Conservation (phyloP, 2,113 vertebrate genomes). For the Erythrocercus mccallii region DNA sequence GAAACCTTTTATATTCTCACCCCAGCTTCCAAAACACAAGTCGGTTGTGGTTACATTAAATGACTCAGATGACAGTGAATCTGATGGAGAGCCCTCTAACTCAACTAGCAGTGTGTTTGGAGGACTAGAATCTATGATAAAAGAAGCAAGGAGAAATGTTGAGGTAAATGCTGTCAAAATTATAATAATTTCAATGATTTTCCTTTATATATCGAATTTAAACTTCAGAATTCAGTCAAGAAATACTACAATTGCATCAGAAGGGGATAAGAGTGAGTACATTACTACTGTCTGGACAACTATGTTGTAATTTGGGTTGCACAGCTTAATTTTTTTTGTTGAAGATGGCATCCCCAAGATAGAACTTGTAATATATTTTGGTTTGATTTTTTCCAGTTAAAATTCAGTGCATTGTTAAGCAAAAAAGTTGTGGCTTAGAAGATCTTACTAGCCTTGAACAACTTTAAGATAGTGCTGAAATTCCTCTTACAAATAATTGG, state of each 20-base stretch:
- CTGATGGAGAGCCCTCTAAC: slow-evolving; percentile 82
- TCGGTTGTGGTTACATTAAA: slow-evolving; percentile 92
- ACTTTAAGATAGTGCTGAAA: neutral
- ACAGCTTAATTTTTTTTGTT: neutral
- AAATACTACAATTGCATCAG: neutral
- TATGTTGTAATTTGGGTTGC: neutral
- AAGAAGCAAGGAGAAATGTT: slow-evolving; percentile 92
- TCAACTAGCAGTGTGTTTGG: slow-evolving; percentile 82
- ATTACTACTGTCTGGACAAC: neutral
- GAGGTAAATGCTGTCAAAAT: slow-evolving; percentile 76
- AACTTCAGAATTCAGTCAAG: neutral
- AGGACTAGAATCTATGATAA: slow-evolving; percentile 97
- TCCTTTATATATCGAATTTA: neutral
- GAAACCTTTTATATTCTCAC: neutral
- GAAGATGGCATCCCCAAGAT: neutral
- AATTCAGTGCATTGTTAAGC: neutral
- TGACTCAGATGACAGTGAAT: slow-evolving; percentile 94
- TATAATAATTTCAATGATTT: neutral
- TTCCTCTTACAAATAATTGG: neutral
- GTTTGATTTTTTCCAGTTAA: neutral
- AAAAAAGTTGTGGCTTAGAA: neutral
- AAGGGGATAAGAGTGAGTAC: neutral
- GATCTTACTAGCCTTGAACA: neutral
- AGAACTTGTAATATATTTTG: neutral
- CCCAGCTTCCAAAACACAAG: slow-evolving; percentile 91